Evolutionary conservation across 2,888 invertebrate genomes (phyloP), one percentile per base, ranked within the genome.

Genomic region (Trisateles emortualis): DNA sequence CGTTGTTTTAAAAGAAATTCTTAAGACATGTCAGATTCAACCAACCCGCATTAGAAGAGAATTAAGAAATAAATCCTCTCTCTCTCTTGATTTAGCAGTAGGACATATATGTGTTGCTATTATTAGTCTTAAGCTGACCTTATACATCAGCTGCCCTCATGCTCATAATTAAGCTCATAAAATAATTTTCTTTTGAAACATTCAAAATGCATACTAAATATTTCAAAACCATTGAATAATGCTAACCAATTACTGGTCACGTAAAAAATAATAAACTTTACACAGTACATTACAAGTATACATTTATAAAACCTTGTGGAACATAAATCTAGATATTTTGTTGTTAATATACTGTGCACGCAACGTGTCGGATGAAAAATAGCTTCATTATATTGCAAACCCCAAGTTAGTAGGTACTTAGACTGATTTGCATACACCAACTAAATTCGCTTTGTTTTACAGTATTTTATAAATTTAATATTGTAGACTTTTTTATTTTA

Each of bases 341-440:
- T 62, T 59, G 48, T 51, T 45, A 62, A 55, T 67, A 51, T 53
- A 45, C 42, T 36, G 35, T 46, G 26, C 35, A 48, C 24, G 38
- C 46, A 48, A 66, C 47, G 38, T 48, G 48, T 36, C 40, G 8
- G 26, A 32, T 46, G 30, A 49, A 66, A 53, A 50, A 52, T 52
- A 45, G 55, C 52, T 64, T 41, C 36, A 52, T 48, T 59, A 55
- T 52, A 49, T 45, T 57, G 33, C 43, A n/a, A 49, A 47, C 38
- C 17, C 38, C n/a, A 43, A 54, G 36, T 52, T 53, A 52, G 38
- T n/a, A n/a, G n/a, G n/a, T 39, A 51, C 13, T 50, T 29, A 46
- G 30, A 66, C 51, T 62, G 52, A 70, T 70, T 70, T 67, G 54
- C 71, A 67, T 62, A 56, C 36, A 22, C 32, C 36, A 42, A 55